A percentile compares a stretch with the other conserved stretches of the same genome.
Conservation (phyloP, 2,888 invertebrate genomes). For the Tinea trinotella region DNA sequence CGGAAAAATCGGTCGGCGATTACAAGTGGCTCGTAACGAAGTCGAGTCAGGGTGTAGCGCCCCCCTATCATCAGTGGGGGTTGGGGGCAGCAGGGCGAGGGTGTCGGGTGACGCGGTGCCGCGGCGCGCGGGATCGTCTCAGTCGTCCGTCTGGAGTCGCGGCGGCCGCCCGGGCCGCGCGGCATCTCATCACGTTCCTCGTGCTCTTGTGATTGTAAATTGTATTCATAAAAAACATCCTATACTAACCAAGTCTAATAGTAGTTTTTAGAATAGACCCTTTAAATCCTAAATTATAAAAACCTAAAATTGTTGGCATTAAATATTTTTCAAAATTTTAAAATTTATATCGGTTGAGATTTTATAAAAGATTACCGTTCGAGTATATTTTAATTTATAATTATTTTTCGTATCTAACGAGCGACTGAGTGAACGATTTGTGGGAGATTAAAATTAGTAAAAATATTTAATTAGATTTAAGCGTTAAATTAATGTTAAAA, state of each 20-base stretch:
- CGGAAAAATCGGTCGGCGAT: conserved; percentile 70
- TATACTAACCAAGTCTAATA: conserved; percentile 7
- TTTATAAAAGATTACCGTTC: conserved; percentile 60
- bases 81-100: conserved; percentile 25
- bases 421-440: conserved; percentile 28
- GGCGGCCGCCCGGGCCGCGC: conserved; percentile 71
- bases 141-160: conserved; percentile 72
- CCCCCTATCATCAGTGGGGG: no score
- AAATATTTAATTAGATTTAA: conserved; percentile 25
- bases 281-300: conserved; percentile 47
- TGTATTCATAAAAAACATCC: conserved; percentile 34
- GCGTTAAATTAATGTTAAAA: conserved; percentile 44
- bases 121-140: conserved; percentile 50
- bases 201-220: conserved; percentile 72
- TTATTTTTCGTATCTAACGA: conserved; percentile 58
- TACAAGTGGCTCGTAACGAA: conserved; percentile 73
- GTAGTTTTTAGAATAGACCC: conserved; percentile 43
- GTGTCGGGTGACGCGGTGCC: conserved; percentile 38
- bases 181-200: conserved; percentile 68
- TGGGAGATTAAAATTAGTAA: not conserved
- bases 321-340: conserved; percentile 67
- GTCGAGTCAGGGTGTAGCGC: conserved; percentile 48
- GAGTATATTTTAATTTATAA: conserved; percentile 59
- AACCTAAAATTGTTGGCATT: conserved; percentile 47
- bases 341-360: conserved; percentile 70